Percentiles rank a stretch among this genome's conserved stretches.
Evolutionary conservation across 2,113 vertebrate genomes (phyloP).

Genomic region (Leucopternis melanops): DNA sequence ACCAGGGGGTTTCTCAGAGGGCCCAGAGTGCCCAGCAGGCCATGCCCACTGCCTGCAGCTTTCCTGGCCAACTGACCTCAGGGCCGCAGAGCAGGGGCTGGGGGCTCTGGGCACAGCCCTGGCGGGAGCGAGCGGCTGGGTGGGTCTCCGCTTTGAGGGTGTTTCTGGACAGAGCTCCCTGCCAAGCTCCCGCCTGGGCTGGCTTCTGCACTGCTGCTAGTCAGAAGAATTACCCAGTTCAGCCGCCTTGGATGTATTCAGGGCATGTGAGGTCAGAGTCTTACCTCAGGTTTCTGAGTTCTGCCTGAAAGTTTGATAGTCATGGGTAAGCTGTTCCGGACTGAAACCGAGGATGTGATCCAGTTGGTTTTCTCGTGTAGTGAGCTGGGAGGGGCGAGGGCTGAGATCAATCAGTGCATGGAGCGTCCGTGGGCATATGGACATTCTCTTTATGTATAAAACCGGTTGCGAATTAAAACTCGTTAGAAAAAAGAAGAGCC

Average conservation of each 20-base stretch:
- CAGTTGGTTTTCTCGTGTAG: neutral
- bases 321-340: neutral
- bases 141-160: neutral
- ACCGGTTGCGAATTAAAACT: neutral
- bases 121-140: rapidly evolving
- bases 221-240: neutral
- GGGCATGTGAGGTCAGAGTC: neutral
- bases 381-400: neutral
- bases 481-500: neutral
- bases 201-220: neutral
- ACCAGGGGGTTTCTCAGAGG: neutral
- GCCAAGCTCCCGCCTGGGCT: too few species aligned
- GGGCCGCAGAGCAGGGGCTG: neutral
- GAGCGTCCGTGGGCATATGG: rapidly evolving
- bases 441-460: neutral
- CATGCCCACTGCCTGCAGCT: neutral
- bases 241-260: neutral
- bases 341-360: neutral
- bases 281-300: neutral
- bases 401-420: neutral
- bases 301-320: neutral
- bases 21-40: neutral
- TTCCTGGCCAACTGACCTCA: neutral
- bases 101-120: neutral
- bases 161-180: neutral